Base-by-base conservation (phyloP, 2,888 invertebrate genomes). In the Auanema sp. region DNA sequence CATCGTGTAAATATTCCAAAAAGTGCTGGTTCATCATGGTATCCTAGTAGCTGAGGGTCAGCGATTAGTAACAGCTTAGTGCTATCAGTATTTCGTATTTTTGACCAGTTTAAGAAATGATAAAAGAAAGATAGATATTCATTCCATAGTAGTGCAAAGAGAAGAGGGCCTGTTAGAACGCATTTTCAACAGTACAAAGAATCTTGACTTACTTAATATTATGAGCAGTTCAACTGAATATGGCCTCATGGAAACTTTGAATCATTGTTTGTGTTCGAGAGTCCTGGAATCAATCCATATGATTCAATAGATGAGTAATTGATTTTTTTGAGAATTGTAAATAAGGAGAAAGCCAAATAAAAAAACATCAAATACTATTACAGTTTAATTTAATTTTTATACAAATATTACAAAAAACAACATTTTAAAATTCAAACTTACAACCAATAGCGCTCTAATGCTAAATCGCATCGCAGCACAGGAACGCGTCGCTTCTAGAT, bases 1-100 rank as follows among this genome's bases (percentile, higher is more conserved):
- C 91, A 92, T 78, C 91, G 89, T 41, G 90, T 89, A 42, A 94
- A 81, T 56, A 88, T 87, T 58, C 90, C 91, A 42, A 90, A 86
- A 59, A 88, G 87, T 2, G 89, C 85, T 60, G 86, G 85, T 83
- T 92, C 92, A 79, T 90, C 89, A 44, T 88, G 85, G 73, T 91
- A 89, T 0, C 95, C 96, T 74, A 93, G 89, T 66, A 96, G 89
- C 85, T 96, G 96, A 18, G 95, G 94, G 85, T 96, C 96, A 6
- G 93, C 92, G 58, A 86, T 85, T 5, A 86, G 66, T 24, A 86
- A 70, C 5, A 86, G 33, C 8, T 33, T 33, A 33, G 4, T 33
- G 8, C 33, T 33, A 33, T 33, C 8, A 33, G 33, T 3, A 33
- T 33, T 5, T 33, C 33, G 33, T 33, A 33, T 5, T 33, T 3